Base-by-base conservation (phyloP, 1,140 invertebrate species). In the Bombus terrestris region DNA sequence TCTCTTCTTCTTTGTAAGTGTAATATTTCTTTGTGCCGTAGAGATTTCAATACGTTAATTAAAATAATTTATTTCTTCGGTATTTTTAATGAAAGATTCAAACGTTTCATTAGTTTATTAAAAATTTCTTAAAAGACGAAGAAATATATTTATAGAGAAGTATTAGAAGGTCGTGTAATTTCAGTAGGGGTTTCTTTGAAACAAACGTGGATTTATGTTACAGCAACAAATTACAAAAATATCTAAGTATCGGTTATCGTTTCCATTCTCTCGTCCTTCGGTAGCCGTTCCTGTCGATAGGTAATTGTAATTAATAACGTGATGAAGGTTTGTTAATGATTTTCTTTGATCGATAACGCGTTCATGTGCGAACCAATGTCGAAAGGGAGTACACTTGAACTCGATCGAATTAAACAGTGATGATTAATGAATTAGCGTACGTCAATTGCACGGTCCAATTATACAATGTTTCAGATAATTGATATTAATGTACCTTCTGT, bases 381-480 rank as follows among this genome's bases (percentile, higher is more conserved):
- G 32, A 79, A 84, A 43, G 22, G n/a, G 28, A 69, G 37, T 69
- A 66, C 59, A 77, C 41, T 47, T 43, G 64, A 41, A 43, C 35
- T 76, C 76, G 82, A 69, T 83, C 64, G 75, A 69, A 78, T 78
- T 71, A 59, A 53, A 84, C 47, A 22, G 25, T n/a, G 64, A 43
- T 32, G 64, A 66, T 71, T 69, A 74, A 83, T 83, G 77, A 83
- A 83, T 83, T 83, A 83, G 22, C 35, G 74, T 69, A 41, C 35
- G 15, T 18, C 82, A 79, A 84, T 84, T 79, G 22, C 64, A 71
- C 47, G 22, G 13, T 43, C 66, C 82, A 84, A 84, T 79, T 69
- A 68, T 39, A 71, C 62, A 25, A 79, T 79, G 47, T 79, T 25
- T 43, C 47, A 18, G 22, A 37, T 32, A 43, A 84, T 84, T 84